phyloP scores from a whole-genome alignment of 2,888 invertebrate genomes.

The Phaonia tiefii region DNA sequence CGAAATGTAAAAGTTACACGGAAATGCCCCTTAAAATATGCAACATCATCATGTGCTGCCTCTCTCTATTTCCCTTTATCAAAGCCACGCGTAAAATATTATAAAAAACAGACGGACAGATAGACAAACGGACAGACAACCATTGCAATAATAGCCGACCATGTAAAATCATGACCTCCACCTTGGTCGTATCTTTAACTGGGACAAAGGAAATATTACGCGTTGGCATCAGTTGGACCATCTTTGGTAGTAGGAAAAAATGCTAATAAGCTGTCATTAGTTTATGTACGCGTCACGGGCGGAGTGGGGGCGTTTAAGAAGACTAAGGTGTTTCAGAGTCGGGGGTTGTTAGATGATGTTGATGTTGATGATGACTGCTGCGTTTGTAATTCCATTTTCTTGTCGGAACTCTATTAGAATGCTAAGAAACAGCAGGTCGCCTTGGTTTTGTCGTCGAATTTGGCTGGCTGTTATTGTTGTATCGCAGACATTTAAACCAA shows the following conservation, averaged over 20 bases:
- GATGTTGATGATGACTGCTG: slow-evolving; percentile 48
- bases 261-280: slow-evolving; percentile 66
- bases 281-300: slow-evolving; percentile 21
- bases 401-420: slow-evolving; percentile 37
- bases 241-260: slow-evolving; percentile 31
- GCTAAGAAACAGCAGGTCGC: slow-evolving; percentile 45
- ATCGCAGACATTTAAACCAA: slow-evolving; percentile 61
- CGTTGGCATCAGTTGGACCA: slow-evolving; percentile 49
- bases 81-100: slow-evolving; percentile 43
- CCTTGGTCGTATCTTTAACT: slow-evolving; percentile 25
- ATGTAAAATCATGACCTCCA: slow-evolving; percentile 25
- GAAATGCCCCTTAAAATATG: slow-evolving; percentile 31
- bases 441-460: slow-evolving; percentile 24
- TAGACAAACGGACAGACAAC: slow-evolving; percentile 1
- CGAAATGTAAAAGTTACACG: neutral
- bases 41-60: slow-evolving; percentile 44
- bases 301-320: neutral
- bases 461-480: slow-evolving; percentile 49
- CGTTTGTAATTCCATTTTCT: slow-evolving; percentile 55
- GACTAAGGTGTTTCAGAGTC: neutral
- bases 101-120: slow-evolving; percentile 17
- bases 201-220: neutral
- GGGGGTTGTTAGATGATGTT: slow-evolving; percentile 26
- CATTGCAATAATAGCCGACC: slow-evolving; percentile 26
- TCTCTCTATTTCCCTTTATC: slow-evolving; percentile 19